Evolutionary conservation across 2,888 invertebrate species (phyloP), one percentile per base, ranked within the genome.

Genomic region (Epicampocera succincta): DNA sequence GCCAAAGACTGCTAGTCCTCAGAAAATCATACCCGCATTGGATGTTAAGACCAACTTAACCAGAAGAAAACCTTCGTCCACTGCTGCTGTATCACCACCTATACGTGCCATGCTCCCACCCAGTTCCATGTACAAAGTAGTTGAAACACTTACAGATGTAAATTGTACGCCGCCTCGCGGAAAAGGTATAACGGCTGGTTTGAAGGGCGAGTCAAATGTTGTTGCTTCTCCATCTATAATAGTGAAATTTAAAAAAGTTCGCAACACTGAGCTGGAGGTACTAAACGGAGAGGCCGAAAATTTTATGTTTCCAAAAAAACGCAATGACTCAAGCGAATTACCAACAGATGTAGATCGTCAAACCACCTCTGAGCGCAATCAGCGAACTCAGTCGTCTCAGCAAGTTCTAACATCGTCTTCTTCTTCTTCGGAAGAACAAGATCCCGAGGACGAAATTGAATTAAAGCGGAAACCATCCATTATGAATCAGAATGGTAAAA

Each of bases 271-370:
- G 89, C 87, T 96, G 63, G 94, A 94, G 0, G 93, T 94, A 63
- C 90, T 97, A 60, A 96, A 96, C 87, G 95, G 96, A 85, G 96
- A 97, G 89, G 97, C 97, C 0, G 96, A 96, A 86, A 96, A 95
- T 85, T 97, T 97, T 88, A 94, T 97, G 93, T 97, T 97, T 87
- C 95, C 96, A 0, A 94, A 93, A 21, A 94, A 93, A n/a, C 85
- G 86, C 0, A 86, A 87, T 11, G 87, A 87, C 46, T 90, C 89
- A 12, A 90, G 89, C 63, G 91, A 90, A n/a, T 72, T 88, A 38
- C 85, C 87, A 11, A 93, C 93, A 0, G 93, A 93, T 83, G 88
- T 90, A 15, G 91, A 92, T 54, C 92, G 92, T 3, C 92, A 92
- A 8, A 92, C 92, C 52, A 91, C 91, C 52, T 93, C 91, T 0